Evolutionary conservation across 2,888 invertebrate species (phyloP), one percentile per base, ranked within the genome.

Genomic region (Limnephilus lunatus): DNA sequence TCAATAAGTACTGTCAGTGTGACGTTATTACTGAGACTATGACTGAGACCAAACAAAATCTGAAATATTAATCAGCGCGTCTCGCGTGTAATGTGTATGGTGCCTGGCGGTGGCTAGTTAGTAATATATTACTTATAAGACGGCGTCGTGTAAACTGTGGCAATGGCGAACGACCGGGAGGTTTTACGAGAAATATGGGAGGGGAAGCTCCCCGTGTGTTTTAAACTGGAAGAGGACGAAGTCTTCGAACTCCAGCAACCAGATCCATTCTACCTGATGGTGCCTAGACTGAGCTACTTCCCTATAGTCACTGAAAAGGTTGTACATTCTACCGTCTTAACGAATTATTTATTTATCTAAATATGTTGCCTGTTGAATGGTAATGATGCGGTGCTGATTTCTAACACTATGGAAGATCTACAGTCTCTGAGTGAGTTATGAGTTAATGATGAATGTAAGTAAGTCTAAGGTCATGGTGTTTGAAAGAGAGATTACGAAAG

Each of bases 301-400:
- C 99, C 99, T 87, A 96, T 99, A 91, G 98, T 99, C 92, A 98
- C 98, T 48, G 99, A 99, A 95, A 99, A 99, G 97, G 99, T 98
- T 95, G 95, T 32, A 32, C 30, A 44, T 35, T 39, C 11, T 48
- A 44, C 11, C 1, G 14, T 48, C 15, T 48, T 15, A 44, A 44
- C 11, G 44, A 44, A 12, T 44, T 12, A 44, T 12, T 44, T 12
- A 44, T 44, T 44, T 44, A 44, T 44, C 11, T 44, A 12, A 44
- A 44, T 44, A 44, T 39, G 39, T 9, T 39, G 1, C 39, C 1
- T 39, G 11, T 39, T 9, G 35, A 4, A 35, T 35, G 35, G 4
- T 35, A 4, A 35, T 3, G 35, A 35, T 35, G 35, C 35, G 35
- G 2, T 35, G 35, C 35, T 35, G 35, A 35, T 35, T 35, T 35